Evolutionary conservation across 1,140 invertebrate species (phyloP).

Genomic region (Acyrthosiphon pisum): DNA sequence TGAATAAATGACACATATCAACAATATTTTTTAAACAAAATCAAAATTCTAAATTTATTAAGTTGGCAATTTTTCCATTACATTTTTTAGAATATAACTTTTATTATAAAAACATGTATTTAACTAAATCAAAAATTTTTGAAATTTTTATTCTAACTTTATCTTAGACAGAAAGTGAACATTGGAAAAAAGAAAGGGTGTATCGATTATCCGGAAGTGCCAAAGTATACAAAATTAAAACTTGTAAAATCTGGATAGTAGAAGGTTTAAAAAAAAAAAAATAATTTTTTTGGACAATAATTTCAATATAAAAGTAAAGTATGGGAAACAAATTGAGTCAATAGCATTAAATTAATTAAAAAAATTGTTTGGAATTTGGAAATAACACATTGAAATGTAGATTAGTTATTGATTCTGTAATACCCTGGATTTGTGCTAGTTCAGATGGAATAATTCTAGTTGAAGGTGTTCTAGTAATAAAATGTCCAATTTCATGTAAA

Average conservation of each 20-base stretch:
- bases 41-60: background rate
- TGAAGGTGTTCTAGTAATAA: background rate
- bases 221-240: background rate
- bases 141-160: conserved; percentile 3
- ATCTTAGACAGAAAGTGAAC: background rate
- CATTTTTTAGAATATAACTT: background rate
- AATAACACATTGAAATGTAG: background rate
- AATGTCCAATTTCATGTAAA: background rate
- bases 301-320: background rate
- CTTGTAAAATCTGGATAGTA: background rate
- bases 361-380: background rate
- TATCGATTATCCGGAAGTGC: background rate
- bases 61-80: background rate
- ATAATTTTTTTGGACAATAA: background rate
- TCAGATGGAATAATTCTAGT: background rate
- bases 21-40: conserved; percentile 12
- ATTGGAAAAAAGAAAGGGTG: background rate
- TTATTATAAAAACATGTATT: background rate
- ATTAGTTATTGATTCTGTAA: conserved; percentile 3
- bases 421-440: conserved; percentile 1
- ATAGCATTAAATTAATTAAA: background rate
- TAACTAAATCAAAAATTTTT: background rate
- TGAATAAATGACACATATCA: background rate
- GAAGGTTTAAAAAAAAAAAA: background rate
- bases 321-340: background rate